Percentiles rank a stretch among this genome's conserved stretches.
Conservation (phyloP, 2,888 invertebrate species). For the Xanthia togata region DNA sequence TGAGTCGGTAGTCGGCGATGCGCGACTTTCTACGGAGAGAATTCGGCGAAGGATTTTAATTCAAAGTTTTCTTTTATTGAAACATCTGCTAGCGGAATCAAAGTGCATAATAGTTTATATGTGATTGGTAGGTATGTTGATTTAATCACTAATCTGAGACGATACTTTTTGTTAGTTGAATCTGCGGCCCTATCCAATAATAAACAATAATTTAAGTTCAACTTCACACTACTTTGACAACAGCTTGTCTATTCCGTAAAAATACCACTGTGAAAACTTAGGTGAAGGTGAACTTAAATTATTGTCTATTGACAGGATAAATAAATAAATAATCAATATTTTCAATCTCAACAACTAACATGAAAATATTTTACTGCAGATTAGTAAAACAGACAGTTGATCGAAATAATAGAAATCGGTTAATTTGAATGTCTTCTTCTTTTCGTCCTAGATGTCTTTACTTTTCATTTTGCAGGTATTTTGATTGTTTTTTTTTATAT, state of each 20-base stretch:
- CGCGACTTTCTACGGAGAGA: background rate
- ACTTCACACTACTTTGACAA: no score
- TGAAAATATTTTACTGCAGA: background rate
- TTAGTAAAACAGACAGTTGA: background rate
- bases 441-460: background rate
- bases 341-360: background rate
- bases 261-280: no score
- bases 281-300: background rate
- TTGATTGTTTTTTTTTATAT: background rate
- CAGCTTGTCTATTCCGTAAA: no score
- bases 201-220: no score
- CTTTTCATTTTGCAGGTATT: background rate
- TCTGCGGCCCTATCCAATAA: background rate
- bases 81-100: background rate
- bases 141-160: background rate
- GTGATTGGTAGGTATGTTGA: background rate
- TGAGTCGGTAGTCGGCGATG: constrained; percentile 39
- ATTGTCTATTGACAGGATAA: background rate
- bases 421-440: background rate
- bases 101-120: background rate
- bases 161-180: background rate
- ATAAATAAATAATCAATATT: background rate
- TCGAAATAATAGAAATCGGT: background rate
- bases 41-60: constrained; percentile 5
- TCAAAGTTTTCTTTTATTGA: constrained; percentile 12